A percentile compares a stretch with the other conserved stretches of the same genome.
These are phyloP conservation scores for human DNA, from an alignment of 2,113 vertebrate genomes.

Conservation along the genomic window GRCh38 chrX:5639001-5639500, in stretches of 20 bases:
- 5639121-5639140: neutral
- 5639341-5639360: neutral
- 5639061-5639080: neutral
- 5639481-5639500: neutral
- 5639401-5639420: neutral
- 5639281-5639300: neutral
- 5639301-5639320: neutral
- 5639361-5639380: neutral
- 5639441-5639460: neutral
- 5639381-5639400: neutral
- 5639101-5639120: neutral
- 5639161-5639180: neutral
- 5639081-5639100: neutral
- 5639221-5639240: neutral
- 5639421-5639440: neutral
- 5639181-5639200: neutral
- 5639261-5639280: neutral
- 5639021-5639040: neutral
- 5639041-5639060: neutral
- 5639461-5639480: neutral
- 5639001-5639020: too few species aligned
- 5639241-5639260: neutral
- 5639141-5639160: neutral
- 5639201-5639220: neutral
- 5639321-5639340: neutral